A percentile compares a stretch with the other conserved stretches of the same genome.
Evolutionary conservation across 2,888 invertebrate species (phyloP).

Genomic region (Labia minor): DNA sequence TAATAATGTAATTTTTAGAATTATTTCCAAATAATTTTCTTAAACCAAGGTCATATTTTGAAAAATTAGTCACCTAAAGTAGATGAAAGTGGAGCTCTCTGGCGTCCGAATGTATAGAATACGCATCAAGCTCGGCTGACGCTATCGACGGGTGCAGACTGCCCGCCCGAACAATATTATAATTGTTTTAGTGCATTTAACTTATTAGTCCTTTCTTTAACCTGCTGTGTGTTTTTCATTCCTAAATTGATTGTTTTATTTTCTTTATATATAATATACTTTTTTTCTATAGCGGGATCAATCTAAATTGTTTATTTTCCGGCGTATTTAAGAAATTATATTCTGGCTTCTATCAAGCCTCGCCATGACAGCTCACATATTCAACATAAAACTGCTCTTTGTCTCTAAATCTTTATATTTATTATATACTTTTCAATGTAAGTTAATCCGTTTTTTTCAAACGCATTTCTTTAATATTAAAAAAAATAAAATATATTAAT

Average conservation of each 20-base stretch:
- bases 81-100: neutral
- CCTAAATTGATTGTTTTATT: too few species aligned
- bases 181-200: neutral
- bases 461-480: too few species aligned
- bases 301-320: neutral
- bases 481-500: neutral
- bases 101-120: neutral
- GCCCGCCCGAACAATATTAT: neutral
- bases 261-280: too few species aligned
- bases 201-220: neutral
- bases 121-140: neutral
- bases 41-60: neutral
- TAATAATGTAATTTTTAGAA: too few species aligned
- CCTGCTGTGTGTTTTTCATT: neutral
- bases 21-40: too few species aligned
- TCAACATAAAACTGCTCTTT: conserved; percentile 4
- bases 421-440: neutral
- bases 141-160: neutral
- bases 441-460: too few species aligned
- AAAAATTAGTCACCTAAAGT: neutral
- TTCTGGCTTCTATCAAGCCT: conserved; percentile 14
- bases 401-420: neutral
- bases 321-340: neutral
- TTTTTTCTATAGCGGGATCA: neutral
- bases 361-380: conserved; percentile 25